phyloP scores from a whole-genome alignment of 2,888 invertebrate species.

The Unio delphinus region DNA sequence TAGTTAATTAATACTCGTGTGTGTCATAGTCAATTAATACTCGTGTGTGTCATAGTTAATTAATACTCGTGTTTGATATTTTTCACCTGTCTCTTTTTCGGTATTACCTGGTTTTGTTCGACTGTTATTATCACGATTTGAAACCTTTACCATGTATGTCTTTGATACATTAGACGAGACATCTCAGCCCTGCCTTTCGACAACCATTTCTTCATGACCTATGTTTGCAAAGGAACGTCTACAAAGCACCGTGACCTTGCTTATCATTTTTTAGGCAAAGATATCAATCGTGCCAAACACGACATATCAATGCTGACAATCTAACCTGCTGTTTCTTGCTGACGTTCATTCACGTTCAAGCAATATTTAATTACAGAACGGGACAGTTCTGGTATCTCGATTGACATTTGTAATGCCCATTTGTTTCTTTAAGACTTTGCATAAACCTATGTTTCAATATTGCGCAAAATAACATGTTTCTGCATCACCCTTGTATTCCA shows the following conservation, averaged over 20 bases:
- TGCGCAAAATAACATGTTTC: slow-evolving; percentile 2
- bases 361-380: neutral
- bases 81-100: slow-evolving; percentile 9
- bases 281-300: slow-evolving; percentile 12
- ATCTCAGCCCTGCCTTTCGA: neutral
- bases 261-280: slow-evolving; percentile 4
- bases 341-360: neutral
- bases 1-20: slow-evolving; percentile 22
- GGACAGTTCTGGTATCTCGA: too few relatives aligned
- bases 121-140: slow-evolving; percentile 31
- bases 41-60: slow-evolving; percentile 18
- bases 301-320: neutral
- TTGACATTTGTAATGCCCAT: neutral
- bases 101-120: slow-evolving; percentile 25
- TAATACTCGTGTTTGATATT: slow-evolving; percentile 19
- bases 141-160: slow-evolving; percentile 16
- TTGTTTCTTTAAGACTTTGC: slow-evolving; percentile 1
- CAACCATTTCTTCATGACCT: neutral
- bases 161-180: too few relatives aligned
- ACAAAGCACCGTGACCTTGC: slow-evolving; percentile 6
- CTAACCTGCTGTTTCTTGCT: neutral
- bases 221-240: slow-evolving; percentile 3
- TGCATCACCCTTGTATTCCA: neutral
- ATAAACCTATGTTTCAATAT: neutral
- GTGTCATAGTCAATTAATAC: slow-evolving; percentile 25